A percentile compares a stretch with the other conserved stretches of the same genome.
These are phyloP conservation scores for Lerista edwardsae DNA, from an alignment of 2,797 vertebrate genomes.

Conservation along the genomic window DNA sequence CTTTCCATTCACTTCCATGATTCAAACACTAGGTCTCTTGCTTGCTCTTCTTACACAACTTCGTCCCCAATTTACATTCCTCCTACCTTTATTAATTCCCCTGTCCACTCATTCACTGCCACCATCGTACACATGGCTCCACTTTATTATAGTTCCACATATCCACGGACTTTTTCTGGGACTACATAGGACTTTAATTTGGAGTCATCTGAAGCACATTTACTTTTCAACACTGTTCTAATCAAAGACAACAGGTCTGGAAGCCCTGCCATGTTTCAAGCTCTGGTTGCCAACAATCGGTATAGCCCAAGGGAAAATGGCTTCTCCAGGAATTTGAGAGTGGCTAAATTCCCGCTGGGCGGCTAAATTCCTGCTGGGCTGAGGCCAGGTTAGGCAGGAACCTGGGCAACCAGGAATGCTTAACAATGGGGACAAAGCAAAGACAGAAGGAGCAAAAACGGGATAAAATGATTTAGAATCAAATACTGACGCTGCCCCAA, in stretches of 20 bases:
- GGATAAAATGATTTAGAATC: not conserved
- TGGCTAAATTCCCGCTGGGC: not conserved
- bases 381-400: constrained; percentile 1
- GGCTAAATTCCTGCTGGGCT: not conserved
- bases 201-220: constrained; percentile 33
- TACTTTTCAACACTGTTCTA: constrained; percentile 34
- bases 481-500: not conserved
- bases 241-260: constrained; percentile 29
- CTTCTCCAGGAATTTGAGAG: constrained; percentile 6
- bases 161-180: constrained; percentile 5
- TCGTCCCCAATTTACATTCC: constrained; percentile 1
- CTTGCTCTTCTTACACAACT: constrained; percentile 19
- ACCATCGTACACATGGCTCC: constrained; percentile 19
- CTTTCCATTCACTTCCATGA: not conserved
- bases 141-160: constrained; percentile 25
- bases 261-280: constrained; percentile 2
- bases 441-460: not conserved
- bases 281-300: constrained; percentile 9
- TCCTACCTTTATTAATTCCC: not conserved
- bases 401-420: constrained; percentile 1
- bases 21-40: not conserved
- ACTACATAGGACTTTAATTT: constrained; percentile 21
- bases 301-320: not conserved
- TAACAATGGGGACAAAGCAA: not conserved
- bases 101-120: constrained; percentile 3